Percentiles rank a stretch among this genome's conserved stretches.
These are phyloP conservation scores for Diabrotica balteata DNA, from an alignment of 2,888 invertebrate species.

Conservation along the genomic window DNA sequence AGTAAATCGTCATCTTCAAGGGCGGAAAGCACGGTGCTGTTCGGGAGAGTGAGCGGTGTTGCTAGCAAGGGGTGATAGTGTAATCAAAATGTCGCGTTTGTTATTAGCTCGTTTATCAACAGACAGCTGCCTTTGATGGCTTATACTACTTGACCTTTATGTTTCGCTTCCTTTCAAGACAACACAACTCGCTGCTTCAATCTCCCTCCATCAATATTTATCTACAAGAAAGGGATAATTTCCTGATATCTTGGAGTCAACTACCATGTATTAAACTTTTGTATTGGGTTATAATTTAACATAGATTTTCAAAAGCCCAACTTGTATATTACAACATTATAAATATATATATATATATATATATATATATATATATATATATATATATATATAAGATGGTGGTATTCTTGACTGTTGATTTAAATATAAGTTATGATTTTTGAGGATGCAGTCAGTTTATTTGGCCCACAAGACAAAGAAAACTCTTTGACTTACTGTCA, in stretches of 20 bases:
- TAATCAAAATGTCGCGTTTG: conserved; percentile 57
- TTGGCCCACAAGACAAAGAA: too few species aligned
- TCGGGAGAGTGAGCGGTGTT: conserved; percentile 31
- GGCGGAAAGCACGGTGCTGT: conserved; percentile 30
- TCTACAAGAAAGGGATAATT: not conserved
- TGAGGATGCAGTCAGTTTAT: too few species aligned
- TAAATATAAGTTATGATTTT: too few species aligned
- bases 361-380: too few species aligned
- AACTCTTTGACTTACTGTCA: too few species aligned
- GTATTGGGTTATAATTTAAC: not conserved
- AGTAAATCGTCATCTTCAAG: conserved; percentile 37
- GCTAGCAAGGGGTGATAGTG: conserved; percentile 30
- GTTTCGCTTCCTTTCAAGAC: conserved; percentile 21
- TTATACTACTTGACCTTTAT: conserved; percentile 53
- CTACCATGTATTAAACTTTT: too few species aligned
- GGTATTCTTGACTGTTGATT: too few species aligned
- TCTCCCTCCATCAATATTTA: conserved; percentile 10
- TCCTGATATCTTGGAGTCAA: too few species aligned
- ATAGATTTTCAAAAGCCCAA: too few species aligned
- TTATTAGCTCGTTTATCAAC: conserved; percentile 63
- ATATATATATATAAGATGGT: too few species aligned
- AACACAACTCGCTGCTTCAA: conserved; percentile 6
- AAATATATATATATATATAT: too few species aligned
- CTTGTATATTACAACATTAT: too few species aligned
- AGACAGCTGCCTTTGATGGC: conserved; percentile 63